phyloP scores from a whole-genome alignment of 2,888 invertebrate genomes.

The Muschampia staudingeri region DNA sequence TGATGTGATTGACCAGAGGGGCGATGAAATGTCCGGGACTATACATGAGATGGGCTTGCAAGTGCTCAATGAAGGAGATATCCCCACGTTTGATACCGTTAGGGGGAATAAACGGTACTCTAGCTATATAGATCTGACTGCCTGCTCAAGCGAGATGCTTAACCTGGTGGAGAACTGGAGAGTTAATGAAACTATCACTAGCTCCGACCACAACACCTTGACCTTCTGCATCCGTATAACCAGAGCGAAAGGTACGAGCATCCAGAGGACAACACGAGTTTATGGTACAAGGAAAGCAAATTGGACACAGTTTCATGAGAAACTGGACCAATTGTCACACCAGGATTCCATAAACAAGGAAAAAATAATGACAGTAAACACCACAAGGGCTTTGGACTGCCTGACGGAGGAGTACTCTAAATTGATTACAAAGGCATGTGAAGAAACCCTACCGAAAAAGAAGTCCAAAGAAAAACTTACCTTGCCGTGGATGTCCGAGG shows the following conservation, averaged over 20 bases:
- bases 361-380: background rate
- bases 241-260: no score
- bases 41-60: no score
- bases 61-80: no score
- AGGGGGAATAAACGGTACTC: background rate
- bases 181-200: background rate
- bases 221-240: no score
- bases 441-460: background rate
- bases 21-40: no score
- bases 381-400: no score
- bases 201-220: conserved; percentile 11
- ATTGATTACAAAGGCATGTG: background rate
- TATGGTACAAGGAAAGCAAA: no score
- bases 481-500: background rate
- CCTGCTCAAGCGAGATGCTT: background rate
- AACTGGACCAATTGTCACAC: background rate
- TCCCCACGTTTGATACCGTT: background rate
- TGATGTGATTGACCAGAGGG: no score
- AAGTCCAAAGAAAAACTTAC: background rate
- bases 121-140: background rate
- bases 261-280: no score
- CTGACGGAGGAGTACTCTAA: background rate
- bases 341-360: background rate
- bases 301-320: no score
- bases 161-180: background rate